phyloP scores from a whole-genome alignment of 2,888 invertebrate species.

The Agrochola macilenta region DNA sequence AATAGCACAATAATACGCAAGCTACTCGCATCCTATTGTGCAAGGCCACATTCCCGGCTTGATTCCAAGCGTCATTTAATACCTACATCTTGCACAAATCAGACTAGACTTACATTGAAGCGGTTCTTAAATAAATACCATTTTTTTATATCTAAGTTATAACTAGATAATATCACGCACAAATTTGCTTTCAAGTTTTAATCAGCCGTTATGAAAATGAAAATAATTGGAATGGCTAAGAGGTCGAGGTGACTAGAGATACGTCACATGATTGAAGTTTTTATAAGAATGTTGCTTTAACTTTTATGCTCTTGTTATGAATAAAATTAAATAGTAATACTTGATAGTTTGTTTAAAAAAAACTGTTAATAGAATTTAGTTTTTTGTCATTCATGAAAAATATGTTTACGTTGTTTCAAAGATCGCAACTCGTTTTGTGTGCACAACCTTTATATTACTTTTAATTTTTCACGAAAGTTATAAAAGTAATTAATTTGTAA shows the following conservation, averaged over 20 bases:
- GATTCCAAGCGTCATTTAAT: constrained; percentile 61
- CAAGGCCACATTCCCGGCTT: neutral
- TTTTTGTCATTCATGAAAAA: neutral
- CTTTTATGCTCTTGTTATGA: neutral
- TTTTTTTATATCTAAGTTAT: constrained; percentile 76
- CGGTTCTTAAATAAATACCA: constrained; percentile 76
- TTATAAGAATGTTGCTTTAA: neutral
- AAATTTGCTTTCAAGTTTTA: constrained; percentile 71
- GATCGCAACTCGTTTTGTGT: constrained; percentile 11
- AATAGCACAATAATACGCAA: neutral
- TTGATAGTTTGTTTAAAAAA: neutral
- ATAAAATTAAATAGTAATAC: neutral
- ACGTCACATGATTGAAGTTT: constrained; percentile 58
- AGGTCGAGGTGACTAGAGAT: constrained; percentile 60
- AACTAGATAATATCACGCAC: constrained; percentile 85
- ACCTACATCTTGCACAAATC: constrained; percentile 74
- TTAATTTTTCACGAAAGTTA: neutral
- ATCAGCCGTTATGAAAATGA: constrained; percentile 61
- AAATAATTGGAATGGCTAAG: constrained; percentile 67
- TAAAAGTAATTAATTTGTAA: neutral
- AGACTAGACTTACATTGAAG: constrained; percentile 83
- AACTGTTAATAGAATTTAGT: neutral
- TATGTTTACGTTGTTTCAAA: neutral
- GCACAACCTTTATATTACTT: constrained; percentile 28
- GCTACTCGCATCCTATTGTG: neutral